Evolutionary conservation across 2,888 invertebrate species (phyloP), one percentile per base, ranked within the genome.

Genomic region (Xanthorhoe spadicearia): DNA sequence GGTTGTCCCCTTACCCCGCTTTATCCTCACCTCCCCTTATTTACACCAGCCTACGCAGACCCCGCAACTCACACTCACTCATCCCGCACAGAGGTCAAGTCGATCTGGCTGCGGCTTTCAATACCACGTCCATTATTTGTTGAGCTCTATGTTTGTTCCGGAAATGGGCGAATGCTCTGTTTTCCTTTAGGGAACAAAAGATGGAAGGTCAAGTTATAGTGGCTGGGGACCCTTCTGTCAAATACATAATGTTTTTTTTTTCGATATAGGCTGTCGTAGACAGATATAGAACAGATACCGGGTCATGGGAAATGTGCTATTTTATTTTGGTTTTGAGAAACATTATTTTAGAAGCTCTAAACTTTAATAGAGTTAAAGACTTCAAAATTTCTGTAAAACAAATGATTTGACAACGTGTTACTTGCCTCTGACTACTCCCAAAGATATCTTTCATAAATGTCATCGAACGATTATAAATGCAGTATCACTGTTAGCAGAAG

Each of bases 221-320:
- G 87, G 75, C 72, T 56, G 51, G 66, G 73, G 82, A 77, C 78
- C 79, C 78, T 79, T 79, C 83, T 87, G 89, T 88, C 87, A 88
- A 86, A 88, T 88, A 90, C 86, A 91, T 91, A 90, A 87, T 86
- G 82, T 83, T 83, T 83, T 81, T 83, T 83, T 81, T 87, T 85
- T 79, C 74, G 57, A 62, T 66, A 66, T 61, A 55, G 61, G 54
- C 56, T 56, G 35, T 9, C 28, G 52, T 48, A 35, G 32, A 52
- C 32, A 65, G 53, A 59, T 18, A 46, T 43, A 50, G 50, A 61
- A 23, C 10, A 18, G 18, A 43, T 18, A 60, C 32, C 46, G 17
- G 61, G 61, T 54, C 61, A 53, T 6, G 5, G 13, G 6, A 6
- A 6, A 15, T 43, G 10, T 43, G 38, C 49, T 7, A 10, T 10